phyloP scores from a whole-genome alignment of 2,797 vertebrate genomes.

The Rhinichthys osculus region DNA sequence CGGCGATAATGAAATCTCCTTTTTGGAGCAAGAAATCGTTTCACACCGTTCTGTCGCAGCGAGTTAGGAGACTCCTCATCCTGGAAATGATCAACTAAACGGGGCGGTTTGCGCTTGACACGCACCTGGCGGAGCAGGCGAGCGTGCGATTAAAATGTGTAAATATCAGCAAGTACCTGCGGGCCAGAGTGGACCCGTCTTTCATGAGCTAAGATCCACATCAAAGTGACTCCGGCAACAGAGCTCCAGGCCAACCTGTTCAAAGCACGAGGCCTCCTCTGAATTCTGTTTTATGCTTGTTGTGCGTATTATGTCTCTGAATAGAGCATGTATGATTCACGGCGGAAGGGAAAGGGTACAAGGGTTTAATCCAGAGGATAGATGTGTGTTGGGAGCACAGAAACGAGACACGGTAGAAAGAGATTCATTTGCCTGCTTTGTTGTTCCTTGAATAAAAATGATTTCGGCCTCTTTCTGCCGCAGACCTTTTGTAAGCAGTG shows the following conservation, averaged over 20 bases:
- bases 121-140: constrained; percentile 74
- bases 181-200: constrained; percentile 76
- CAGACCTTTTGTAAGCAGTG: constrained; percentile 75
- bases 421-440: constrained; percentile 77
- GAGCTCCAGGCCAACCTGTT: constrained; percentile 79
- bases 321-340: constrained; percentile 65
- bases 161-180: constrained; percentile 73
- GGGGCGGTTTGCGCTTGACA: constrained; percentile 64
- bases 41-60: constrained; percentile 68
- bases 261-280: constrained; percentile 66
- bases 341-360: constrained; percentile 66
- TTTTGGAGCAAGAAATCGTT: constrained; percentile 73
- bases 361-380: constrained; percentile 70
- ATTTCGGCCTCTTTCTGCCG: constrained; percentile 69
- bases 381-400: constrained; percentile 66
- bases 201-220: constrained; percentile 78
- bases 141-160: constrained; percentile 74
- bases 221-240: constrained; percentile 76
- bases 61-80: constrained; percentile 68
- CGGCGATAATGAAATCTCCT: constrained; percentile 72
- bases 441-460: constrained; percentile 78
- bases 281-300: constrained; percentile 74
- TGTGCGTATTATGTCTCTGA: constrained; percentile 69
- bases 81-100: constrained; percentile 67
- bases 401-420: constrained; percentile 68